Base-by-base conservation (phyloP, 2,888 invertebrate genomes). In the Elysia crispata region DNA sequence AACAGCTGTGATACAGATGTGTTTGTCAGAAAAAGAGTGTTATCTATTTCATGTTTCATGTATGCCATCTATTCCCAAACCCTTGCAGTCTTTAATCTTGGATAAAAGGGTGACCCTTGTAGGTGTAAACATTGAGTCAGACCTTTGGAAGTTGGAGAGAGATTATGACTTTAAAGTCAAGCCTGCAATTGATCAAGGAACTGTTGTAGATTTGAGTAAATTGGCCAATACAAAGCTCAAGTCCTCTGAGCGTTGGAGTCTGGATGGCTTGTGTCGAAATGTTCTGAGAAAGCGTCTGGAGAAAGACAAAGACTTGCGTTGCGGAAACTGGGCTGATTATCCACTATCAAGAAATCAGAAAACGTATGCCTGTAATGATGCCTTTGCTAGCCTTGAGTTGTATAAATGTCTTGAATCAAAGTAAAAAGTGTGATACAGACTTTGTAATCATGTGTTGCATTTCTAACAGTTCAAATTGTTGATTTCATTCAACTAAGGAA, bases 131-230 rank as follows among this genome's bases (percentile, higher is more conserved):
- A 85, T 88, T 11, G 87, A 86, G 41, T 75, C 84, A 60, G 89
- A 89, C 77, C 76, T 89, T 28, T 89, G 89, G 89, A 89, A 88
- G 73, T 83, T 89, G 41, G 88, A 84, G 54, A 77, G 84, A n/a
- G 89, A 89, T 77, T 89, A 81, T 84, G 87, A 87, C 74, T 79
- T 89, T 11, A 80, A 82, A 20, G 87, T 86, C 1, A 84, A 82
- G 49, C 73, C 84, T 31, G 41, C 81, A 1, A 82, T 88, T 49
- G 73, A 86, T 31, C 83, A 85, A 73, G 83, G 83, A 11, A 85
- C 85, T 50, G 81, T 83, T 28, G 78, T 86, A 28, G 89, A 89
- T 72, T 76, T 89, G 0, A 81, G 85, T 30, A 83, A 79, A 33
- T 74, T 87, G 8, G 89, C 88, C 5, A 89, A 88, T 80, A 70